Evolutionary conservation across 2,113 vertebrate genomes (phyloP), one percentile per base, ranked within the genome.

Genomic region (Rhinolophus sinicus): DNA sequence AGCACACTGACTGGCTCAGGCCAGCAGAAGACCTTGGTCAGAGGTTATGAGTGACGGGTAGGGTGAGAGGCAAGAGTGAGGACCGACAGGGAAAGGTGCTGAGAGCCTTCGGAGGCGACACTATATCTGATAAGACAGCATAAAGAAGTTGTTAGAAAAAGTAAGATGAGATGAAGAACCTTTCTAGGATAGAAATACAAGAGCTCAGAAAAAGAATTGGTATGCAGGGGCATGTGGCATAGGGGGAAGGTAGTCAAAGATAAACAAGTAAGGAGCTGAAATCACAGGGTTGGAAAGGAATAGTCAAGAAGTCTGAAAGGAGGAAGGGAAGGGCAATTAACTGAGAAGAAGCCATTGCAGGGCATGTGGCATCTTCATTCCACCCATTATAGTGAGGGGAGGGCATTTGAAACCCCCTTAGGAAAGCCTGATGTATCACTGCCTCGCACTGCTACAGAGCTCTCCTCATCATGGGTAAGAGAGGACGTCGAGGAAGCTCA

Each of bases 301-400:
- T 0, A 94, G 56, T 33, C 15, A 24, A 3, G 11, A 80, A 69
- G 24, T 5, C 58, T 16, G 30, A 54, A 77, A 56, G 35, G 19
- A 78, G 35, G 38, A 82, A 62, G 21, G 47, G 75, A 52, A 69
- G 58, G 67, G 65, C 15, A 52, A 56, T 67, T 52, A 65, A 60
- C 24, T 26, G n/a, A 56, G 65, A 52, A 76, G 60, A 56, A 64
- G 60, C 24, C 13, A 30, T 4, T 0, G 3, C 28, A 73, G 77
- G n/a, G 5, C 16, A 13, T 0, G n/a, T 38, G 33, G 24, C 1
- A 26, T 64, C 35, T 76, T 3, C 2, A 38, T 1, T 5, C 47
- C 13, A 2, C 0, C 1, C 3, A 15, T 33, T 16, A 26, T 0
- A 22, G 62, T 50, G 93, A 80, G 1, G 60, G 0, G 88, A 77